phyloP scores from a whole-genome alignment of 2,797 vertebrate species.

The Enteromius treurensis region DNA sequence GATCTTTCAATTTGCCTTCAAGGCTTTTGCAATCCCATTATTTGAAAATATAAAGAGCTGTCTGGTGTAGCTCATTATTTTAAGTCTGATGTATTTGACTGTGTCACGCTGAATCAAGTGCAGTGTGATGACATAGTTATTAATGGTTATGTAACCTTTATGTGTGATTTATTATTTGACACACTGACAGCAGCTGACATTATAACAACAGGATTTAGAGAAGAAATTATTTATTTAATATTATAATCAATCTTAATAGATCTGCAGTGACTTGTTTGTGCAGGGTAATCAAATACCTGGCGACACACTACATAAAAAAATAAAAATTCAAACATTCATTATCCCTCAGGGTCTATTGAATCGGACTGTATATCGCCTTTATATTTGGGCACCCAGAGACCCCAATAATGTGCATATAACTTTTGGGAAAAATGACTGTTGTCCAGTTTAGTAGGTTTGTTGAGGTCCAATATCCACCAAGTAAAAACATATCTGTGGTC shows the following conservation, averaged over 20 bases:
- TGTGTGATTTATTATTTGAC: slow-evolving; percentile 27
- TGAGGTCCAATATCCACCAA: neutral
- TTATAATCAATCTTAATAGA: slow-evolving; percentile 40
- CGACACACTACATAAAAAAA: slow-evolving; percentile 12
- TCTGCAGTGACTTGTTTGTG: slow-evolving; percentile 26
- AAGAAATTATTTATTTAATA: slow-evolving; percentile 24
- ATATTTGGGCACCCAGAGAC: neutral
- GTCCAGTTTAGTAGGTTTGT: neutral
- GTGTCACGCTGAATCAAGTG: slow-evolving; percentile 25
- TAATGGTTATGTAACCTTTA: slow-evolving; percentile 36
- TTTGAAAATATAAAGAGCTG: slow-evolving; percentile 53
- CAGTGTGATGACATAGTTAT: slow-evolving; percentile 27
- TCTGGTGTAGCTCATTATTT: slow-evolving; percentile 38
- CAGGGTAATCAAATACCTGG: slow-evolving; percentile 25
- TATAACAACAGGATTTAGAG: slow-evolving; percentile 36
- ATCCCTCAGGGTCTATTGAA: neutral
- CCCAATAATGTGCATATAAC: neutral
- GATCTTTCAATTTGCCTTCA: slow-evolving; percentile 46
- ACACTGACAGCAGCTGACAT: slow-evolving; percentile 40
- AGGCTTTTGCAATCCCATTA: slow-evolving; percentile 49
- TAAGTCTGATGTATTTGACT: slow-evolving; percentile 37
- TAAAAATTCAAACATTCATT: slow-evolving; percentile 1
- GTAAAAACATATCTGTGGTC: neutral
- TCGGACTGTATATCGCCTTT: neutral
- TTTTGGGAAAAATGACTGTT: neutral